phyloP scores from a whole-genome alignment of 2,113 vertebrate genomes.

The Sinocyclocheilus rhinocerous region DNA sequence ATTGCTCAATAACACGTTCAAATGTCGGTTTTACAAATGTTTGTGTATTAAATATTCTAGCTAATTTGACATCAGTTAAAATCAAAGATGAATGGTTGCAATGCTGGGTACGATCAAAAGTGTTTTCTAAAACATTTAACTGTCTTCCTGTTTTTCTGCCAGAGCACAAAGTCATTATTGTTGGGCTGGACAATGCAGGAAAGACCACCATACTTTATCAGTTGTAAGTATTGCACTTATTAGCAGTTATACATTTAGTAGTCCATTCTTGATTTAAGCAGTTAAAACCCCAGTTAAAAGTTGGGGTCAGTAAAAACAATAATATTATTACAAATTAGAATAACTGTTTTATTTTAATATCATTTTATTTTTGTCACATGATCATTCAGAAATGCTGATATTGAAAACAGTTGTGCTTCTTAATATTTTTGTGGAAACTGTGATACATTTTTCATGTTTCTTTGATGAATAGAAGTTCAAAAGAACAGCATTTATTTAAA shows the following conservation, averaged over 20 bases:
- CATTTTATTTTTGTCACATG: no score
- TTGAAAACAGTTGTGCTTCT: no score
- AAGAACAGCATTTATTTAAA: no score
- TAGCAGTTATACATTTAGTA: not conserved
- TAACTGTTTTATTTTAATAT: no score
- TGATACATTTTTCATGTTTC: no score
- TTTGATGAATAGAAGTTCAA: no score
- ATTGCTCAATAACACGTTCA: not conserved
- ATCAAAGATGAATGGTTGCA: not conserved
- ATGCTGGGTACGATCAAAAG: conserved; percentile 22
- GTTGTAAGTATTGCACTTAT: conserved; percentile 84
- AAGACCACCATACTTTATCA: conserved; percentile 99
- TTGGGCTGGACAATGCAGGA: conserved; percentile 97
- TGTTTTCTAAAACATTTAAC: conserved; percentile 24
- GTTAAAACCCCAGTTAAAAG: no score
- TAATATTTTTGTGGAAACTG: no score
- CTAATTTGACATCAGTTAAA: not conserved
- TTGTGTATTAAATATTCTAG: not conserved
- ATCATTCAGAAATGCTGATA: no score
- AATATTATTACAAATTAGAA: no score
- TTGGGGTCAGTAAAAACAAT: no score
- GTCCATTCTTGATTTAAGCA: not conserved
- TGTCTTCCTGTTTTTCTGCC: conserved; percentile 64
- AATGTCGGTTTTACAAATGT: not conserved
- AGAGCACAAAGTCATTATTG: conserved; percentile 99